A percentile compares a stretch with the other conserved stretches of the same genome.
Conservation (phyloP, 2,888 invertebrate genomes). For the Macrosoma leucophasiata region DNA sequence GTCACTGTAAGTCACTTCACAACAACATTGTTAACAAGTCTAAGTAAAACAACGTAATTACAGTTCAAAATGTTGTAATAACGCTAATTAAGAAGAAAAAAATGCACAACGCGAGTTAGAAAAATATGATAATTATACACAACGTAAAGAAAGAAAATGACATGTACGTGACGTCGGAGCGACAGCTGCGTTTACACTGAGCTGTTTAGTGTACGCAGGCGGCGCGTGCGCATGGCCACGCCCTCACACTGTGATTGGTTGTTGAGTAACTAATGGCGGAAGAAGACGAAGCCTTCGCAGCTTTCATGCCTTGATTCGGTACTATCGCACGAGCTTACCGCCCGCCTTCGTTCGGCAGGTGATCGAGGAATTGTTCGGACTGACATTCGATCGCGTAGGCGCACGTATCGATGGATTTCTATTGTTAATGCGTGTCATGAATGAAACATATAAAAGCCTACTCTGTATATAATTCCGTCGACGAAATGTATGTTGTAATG, state of each 20-base stretch:
- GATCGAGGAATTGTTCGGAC: constrained; percentile 44
- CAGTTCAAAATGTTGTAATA: constrained; percentile 15
- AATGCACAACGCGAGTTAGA: constrained; percentile 37
- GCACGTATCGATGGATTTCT: constrained; percentile 39
- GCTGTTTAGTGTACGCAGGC: constrained; percentile 40
- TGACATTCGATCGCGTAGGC: constrained; percentile 59
- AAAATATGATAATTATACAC: constrained; percentile 55
- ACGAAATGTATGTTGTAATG: too few relatives aligned
- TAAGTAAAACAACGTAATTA: constrained; percentile 27
- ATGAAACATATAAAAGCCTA: constrained; percentile 13
- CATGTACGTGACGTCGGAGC: constrained; percentile 45
- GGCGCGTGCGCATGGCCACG: constrained; percentile 65
- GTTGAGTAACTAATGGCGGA: constrained; percentile 45
- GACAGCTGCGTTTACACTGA: constrained; percentile 67
- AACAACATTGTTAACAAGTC: constrained; percentile 40
- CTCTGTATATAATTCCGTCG: too few relatives aligned
- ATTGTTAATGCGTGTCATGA: constrained; percentile 21
- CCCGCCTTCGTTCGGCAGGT: constrained; percentile 66
- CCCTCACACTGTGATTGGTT: constrained; percentile 50
- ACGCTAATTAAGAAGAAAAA: constrained; percentile 22
- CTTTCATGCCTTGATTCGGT: too few relatives aligned
- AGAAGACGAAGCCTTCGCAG: constrained; percentile 46
- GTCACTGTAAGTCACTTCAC: constrained; percentile 51
- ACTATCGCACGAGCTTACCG: too few relatives aligned
- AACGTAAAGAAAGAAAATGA: constrained; percentile 33